Evolutionary conservation across 1,140 invertebrate species (phyloP).

Genomic region (Hypsibius dujardini): DNA sequence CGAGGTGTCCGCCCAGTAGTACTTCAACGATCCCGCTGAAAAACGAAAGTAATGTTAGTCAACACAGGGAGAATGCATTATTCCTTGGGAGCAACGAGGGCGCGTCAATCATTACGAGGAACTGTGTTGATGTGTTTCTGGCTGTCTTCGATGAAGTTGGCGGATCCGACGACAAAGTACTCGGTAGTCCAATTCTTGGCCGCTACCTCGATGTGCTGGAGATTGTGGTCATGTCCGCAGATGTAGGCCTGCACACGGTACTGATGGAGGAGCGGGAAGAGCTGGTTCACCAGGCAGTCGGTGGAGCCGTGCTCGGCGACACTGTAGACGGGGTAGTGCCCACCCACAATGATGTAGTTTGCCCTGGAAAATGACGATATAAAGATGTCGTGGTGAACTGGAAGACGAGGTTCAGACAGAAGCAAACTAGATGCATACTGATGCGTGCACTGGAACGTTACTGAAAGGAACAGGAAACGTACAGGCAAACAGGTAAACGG

Average conservation of each 20-base stretch:
- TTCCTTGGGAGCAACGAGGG: no score
- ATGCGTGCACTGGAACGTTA: no score
- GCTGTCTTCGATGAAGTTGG: constrained; percentile 31
- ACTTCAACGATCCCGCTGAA: constrained; percentile 11
- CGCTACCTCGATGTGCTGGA: constrained; percentile 30
- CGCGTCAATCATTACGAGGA: neutral
- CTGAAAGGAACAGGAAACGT: no score
- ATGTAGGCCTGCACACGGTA: constrained; percentile 37
- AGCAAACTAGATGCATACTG: no score
- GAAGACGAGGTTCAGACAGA: no score
- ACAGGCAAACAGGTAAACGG: no score
- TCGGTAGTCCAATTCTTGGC: constrained; percentile 27
- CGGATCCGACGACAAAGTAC: constrained; percentile 33
- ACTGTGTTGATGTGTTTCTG: neutral
- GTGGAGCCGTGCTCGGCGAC: constrained; percentile 37
- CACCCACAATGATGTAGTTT: constrained; percentile 37
- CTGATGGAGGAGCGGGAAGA: constrained; percentile 34
- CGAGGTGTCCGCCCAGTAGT: constrained; percentile 8
- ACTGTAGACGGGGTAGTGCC: constrained; percentile 41
- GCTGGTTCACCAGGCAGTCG: constrained; percentile 31
- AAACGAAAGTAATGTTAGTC: neutral
- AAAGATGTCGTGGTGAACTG: no score
- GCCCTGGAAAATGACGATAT: constrained; percentile 29
- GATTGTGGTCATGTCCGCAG: constrained; percentile 38
- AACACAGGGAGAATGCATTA: no score